These are phyloP conservation scores for Astyanax mexicanus DNA, from an alignment of 2,797 vertebrate species.

Conservation along the genomic window DNA sequence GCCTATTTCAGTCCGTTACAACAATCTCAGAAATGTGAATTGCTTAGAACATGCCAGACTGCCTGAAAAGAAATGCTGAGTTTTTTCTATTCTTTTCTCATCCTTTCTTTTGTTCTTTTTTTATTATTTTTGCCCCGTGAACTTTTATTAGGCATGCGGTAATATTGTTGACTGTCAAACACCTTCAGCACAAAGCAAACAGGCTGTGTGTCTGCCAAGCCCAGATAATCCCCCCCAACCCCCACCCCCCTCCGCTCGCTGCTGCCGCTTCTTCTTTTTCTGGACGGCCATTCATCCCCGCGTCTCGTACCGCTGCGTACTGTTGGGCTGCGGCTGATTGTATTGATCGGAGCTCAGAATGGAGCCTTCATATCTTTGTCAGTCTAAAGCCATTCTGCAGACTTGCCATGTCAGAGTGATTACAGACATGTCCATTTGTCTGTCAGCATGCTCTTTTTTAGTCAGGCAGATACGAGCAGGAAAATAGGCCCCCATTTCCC, in stretches of 20 bases:
- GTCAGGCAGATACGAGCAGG: slow-evolving; percentile 28
- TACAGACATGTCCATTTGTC: slow-evolving; percentile 57
- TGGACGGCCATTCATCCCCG: slow-evolving; percentile 56
- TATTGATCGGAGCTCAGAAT: slow-evolving; percentile 70
- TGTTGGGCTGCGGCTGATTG: slow-evolving; percentile 67
- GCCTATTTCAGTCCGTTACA: slow-evolving; percentile 8
- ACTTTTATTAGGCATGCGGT: slow-evolving; percentile 1
- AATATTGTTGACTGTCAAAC: slow-evolving; percentile 34
- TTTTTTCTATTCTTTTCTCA: not conserved
- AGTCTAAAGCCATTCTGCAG: slow-evolving; percentile 54
- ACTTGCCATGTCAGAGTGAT: slow-evolving; percentile 59
- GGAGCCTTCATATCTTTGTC: slow-evolving; percentile 67
- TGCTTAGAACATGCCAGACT: too few species aligned
- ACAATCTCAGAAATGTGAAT: not conserved
- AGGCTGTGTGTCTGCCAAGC: slow-evolving; percentile 36
- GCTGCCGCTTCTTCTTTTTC: not conserved
- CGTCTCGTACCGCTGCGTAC: slow-evolving; percentile 52
- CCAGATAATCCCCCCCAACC: slow-evolving; percentile 24
- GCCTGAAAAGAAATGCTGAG: too few species aligned
- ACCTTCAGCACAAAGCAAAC: slow-evolving; percentile 44
- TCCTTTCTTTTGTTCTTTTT: not conserved
- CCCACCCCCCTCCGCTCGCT: not conserved
- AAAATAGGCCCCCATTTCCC: slow-evolving; percentile 55
- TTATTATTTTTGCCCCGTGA: not conserved
- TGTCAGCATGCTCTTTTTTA: slow-evolving; percentile 46